Base-by-base conservation (phyloP, 1,140 invertebrate species). In the Liolophura sinensis region DNA sequence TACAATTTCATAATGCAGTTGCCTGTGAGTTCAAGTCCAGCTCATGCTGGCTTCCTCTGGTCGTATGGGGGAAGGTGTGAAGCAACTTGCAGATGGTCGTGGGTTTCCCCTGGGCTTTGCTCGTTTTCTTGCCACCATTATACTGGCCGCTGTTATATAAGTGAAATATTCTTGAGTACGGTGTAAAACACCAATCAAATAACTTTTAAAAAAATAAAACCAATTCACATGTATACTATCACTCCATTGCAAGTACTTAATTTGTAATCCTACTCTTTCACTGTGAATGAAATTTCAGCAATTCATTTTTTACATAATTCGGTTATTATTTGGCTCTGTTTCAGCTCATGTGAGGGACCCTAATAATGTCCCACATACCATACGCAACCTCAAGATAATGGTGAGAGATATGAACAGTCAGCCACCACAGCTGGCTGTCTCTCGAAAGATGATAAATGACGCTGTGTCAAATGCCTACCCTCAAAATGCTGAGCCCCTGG, bases 391-490 rank as follows among this genome's bases (percentile, higher is more conserved):
- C n/a, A 90, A 91, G 67, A 85, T 97, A 67, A 89, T 89, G 16
- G 88, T 96, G 69, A 89, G 90, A 80, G 92, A 96, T 86, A 90
- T 96, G 48, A 91, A 91, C 81, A 87, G 87, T 75, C 89, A 90
- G 73, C 92, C 92, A 3, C 90, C 92, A n/a, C 92, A 92, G 77
- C 90, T 92, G n/a, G 88, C 89, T 54, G 77, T 93, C 65, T 93
- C 92, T 54, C 89, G 92, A 78, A 94, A 93, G 85, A 89, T 94
- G 83, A 86, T 96, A 40, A 94, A 92, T 80, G 92, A 95, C 85
- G 91, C 93, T 50, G 93, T 95, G 46, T 90, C 89, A 72, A 89
- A 89, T 75, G 88, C 89, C 20, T 88, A 72, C 89, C 90, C 83
- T 89, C 89, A 83, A 89, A 86, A 40, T 12, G 86, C 87, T 64